Evolutionary conservation across 2,888 invertebrate genomes (phyloP), one percentile per base, ranked within the genome.

Genomic region (Geophilus truncorum): DNA sequence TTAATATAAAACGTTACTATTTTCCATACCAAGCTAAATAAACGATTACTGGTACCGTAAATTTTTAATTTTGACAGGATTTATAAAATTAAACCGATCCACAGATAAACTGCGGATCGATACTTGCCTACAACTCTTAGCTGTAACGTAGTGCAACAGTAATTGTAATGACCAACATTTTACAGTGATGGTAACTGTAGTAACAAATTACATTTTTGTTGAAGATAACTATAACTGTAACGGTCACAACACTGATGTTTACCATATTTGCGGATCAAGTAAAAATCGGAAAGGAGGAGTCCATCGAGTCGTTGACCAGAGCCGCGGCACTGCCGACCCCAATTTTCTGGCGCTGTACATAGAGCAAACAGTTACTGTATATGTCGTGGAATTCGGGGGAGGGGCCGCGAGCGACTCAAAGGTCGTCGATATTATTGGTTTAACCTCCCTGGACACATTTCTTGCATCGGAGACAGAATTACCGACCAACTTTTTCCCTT

Each of bases 381-480:
- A 45, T 28, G n/a, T 70, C 70, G 6, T 15, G 70, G 25, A 23
- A 70, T 70, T 70, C 70, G 25, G 51, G 18, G 18, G 18, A 18
- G 18, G 18, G 10, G 12, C 70, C 23, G 28, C 23, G 28, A 70
- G 70, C 10, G 70, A 28, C 70, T 70, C 23, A 28, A 70, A 70
- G 70, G 70, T 70, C 70, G 70, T 70, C 70, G 70, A 70, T 70
- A 70, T 70, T 70, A 45, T 45, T 45, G 45, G 45, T 18, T 45
- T 45, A 45, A 45, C 45, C 45, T 70, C 70, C 70, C 70, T 70
- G 70, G 70, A 70, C 70, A 70, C 70, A 70, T 70, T 70, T 70
- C 70, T 70, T 70, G 70, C 70, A 70, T 70, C 28, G 70, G 70
- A 70, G 70, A 70, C 70, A 70, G 70, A 70, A 70, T 70, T 70